A percentile compares a stretch with the other conserved stretches of the same genome.
Evolutionary conservation across 2,797 vertebrate genomes (phyloP).

Genomic region (Calcarius lapponicus): DNA sequence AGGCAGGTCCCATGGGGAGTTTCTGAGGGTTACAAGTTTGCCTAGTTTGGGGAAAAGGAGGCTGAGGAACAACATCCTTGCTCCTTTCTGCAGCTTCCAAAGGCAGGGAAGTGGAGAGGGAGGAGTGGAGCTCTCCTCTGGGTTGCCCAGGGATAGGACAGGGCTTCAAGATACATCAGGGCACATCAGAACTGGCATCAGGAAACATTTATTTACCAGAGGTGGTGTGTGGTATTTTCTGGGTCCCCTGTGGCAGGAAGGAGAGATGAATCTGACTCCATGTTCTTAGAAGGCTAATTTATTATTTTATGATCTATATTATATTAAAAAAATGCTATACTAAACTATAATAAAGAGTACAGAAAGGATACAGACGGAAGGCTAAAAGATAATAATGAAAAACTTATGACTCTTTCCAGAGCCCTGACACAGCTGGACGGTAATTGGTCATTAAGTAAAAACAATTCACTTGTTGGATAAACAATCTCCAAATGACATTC

Average conservation of each 20-base stretch:
- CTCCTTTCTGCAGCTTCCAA: not conserved
- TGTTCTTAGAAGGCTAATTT: not conserved
- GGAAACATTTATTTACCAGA: not conserved
- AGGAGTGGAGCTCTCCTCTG: rapidly evolving
- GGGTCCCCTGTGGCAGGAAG: not conserved
- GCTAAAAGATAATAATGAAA: not conserved
- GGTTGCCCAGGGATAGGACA: rapidly evolving
- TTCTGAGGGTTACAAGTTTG: not conserved
- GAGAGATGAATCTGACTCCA: not conserved
- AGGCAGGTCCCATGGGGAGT: not conserved
- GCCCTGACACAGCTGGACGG: rapidly evolving
- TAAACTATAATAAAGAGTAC: not conserved
- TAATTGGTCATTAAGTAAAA: not conserved
- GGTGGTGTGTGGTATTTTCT: not conserved
- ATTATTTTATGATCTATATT: not conserved
- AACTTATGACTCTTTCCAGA: rapidly evolving
- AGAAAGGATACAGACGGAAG: not conserved
- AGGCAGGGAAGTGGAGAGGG: not conserved
- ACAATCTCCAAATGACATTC: not conserved
- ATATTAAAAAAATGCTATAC: not conserved
- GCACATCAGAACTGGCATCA: not conserved
- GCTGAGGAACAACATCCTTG: not conserved
- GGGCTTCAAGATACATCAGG: not conserved
- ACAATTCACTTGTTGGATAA: not conserved
- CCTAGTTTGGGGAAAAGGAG: not conserved